Evolutionary conservation across 2,888 invertebrate genomes (phyloP).

Genomic region (Neoascia interrupta): DNA sequence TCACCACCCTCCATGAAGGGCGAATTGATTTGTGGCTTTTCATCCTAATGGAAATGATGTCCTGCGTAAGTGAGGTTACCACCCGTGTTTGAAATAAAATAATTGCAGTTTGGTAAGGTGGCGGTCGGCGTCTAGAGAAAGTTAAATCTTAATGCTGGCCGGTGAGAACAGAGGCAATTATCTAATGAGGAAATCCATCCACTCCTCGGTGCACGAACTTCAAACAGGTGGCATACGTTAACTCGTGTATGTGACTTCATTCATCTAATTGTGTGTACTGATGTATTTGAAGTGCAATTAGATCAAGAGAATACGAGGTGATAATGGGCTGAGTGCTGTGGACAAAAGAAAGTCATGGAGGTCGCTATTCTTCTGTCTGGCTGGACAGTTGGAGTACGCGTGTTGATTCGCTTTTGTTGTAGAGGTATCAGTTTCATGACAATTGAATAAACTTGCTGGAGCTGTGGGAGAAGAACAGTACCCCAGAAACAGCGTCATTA

Average conservation of each 20-base stretch:
- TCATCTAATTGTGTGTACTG: constrained; percentile 56
- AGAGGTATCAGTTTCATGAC: constrained; percentile 57
- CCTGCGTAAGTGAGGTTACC: too few relatives aligned
- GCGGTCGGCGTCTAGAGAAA: background rate
- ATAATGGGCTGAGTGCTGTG: constrained; percentile 31
- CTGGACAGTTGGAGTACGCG: constrained; percentile 43
- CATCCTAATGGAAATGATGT: constrained; percentile 23
- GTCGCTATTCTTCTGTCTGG: constrained; percentile 1
- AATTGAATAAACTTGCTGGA: constrained; percentile 52
- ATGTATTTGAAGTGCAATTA: constrained; percentile 65
- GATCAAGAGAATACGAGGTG: constrained; percentile 54
- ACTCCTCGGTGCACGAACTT: constrained; percentile 56
- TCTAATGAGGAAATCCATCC: constrained; percentile 69
- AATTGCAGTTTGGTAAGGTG: constrained; percentile 26
- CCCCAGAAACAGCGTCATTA: constrained; percentile 25
- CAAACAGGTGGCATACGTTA: constrained; percentile 54
- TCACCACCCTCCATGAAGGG: constrained; percentile 30
- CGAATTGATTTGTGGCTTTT: constrained; percentile 29
- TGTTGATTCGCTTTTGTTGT: constrained; percentile 28
- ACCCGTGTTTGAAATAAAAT: constrained; percentile 26
- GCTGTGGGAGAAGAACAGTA: constrained; percentile 25
- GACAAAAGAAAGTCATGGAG: constrained; percentile 50
- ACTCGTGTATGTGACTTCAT: background rate
- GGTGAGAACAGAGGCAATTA: constrained; percentile 61
- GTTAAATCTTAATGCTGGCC: constrained; percentile 30